A percentile compares a stretch with the other conserved stretches of the same genome.
phyloP scores from a whole-genome alignment of 2,888 invertebrate species.

The Cerastoderma edule region DNA sequence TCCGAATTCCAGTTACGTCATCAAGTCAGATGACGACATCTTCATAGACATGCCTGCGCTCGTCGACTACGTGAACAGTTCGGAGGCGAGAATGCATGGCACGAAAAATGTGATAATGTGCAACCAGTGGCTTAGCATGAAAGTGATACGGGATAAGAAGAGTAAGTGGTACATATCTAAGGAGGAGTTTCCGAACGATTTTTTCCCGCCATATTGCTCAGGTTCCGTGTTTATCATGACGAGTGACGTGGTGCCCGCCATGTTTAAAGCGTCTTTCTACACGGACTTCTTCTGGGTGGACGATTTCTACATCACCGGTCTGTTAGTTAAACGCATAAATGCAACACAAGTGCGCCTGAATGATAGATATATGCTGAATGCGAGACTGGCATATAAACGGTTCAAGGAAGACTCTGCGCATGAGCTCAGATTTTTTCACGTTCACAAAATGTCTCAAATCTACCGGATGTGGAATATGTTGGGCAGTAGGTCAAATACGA shows the following conservation, averaged over 20 bases:
- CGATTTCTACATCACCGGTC: conserved; percentile 93
- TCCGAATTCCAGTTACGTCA: conserved; percentile 78
- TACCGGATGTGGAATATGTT: conserved; percentile 76
- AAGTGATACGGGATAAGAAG: conserved; percentile 82
- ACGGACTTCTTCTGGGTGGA: conserved; percentile 95
- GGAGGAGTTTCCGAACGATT: conserved; percentile 82
- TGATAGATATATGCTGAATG: conserved; percentile 77
- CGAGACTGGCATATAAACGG: conserved; percentile 71
- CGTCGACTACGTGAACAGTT: conserved; percentile 61
- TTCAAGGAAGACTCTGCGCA: conserved; percentile 72
- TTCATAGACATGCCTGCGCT: conserved; percentile 85
- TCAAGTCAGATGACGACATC: conserved; percentile 85
- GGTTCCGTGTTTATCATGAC: conserved; percentile 86
- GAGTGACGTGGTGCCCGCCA: conserved; percentile 86
- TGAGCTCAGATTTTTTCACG: conserved; percentile 79
- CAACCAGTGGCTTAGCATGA: conserved; percentile 82
- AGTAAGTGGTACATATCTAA: conserved; percentile 84
- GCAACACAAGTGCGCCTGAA: conserved; percentile 76
- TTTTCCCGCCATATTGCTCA: conserved; percentile 84
- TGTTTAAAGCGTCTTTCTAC: conserved; percentile 87
- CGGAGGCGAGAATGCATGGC: conserved; percentile 52
- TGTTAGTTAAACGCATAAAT: conserved; percentile 85
- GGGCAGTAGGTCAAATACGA: conserved; percentile 36
- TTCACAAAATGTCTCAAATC: conserved; percentile 77
- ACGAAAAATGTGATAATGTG: conserved; percentile 78